phyloP scores from a whole-genome alignment of 2,797 vertebrate species.

The Pseudochaenichthys georgianus region DNA sequence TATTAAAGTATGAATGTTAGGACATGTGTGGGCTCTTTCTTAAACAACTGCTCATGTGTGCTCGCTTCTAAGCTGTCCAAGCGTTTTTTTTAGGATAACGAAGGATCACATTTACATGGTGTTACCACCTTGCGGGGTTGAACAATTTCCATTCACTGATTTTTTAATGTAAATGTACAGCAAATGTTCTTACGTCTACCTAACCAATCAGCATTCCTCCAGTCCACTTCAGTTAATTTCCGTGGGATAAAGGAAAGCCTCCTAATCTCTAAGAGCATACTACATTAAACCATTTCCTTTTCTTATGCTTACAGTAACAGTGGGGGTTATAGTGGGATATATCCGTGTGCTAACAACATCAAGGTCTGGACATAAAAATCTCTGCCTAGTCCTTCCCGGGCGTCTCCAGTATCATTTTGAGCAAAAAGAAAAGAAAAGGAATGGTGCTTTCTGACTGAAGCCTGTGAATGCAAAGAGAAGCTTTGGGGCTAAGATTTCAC shows the following conservation, averaged over 20 bases:
- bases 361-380: slow-evolving; percentile 23
- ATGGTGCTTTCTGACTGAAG: slow-evolving; percentile 60
- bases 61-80: slow-evolving; percentile 39
- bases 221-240: slow-evolving; percentile 16
- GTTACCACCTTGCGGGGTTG: slow-evolving; percentile 18
- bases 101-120: slow-evolving; percentile 19
- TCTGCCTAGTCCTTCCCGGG: slow-evolving; percentile 18
- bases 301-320: slow-evolving; percentile 27
- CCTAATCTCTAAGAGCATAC: slow-evolving; percentile 34
- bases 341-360: slow-evolving; percentile 13
- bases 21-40: slow-evolving; percentile 4
- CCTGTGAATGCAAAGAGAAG: slow-evolving; percentile 68
- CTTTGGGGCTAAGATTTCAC: slow-evolving; percentile 81
- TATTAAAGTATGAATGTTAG: slow-evolving; percentile 37
- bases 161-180: slow-evolving; percentile 33
- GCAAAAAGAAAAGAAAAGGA: slow-evolving; percentile 56
- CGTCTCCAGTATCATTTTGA: slow-evolving; percentile 31
- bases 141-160: slow-evolving; percentile 12
- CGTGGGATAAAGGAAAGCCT: slow-evolving; percentile 46
- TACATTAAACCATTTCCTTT: slow-evolving; percentile 24
- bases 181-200: slow-evolving; percentile 38
- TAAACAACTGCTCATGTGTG: not conserved
- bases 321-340: slow-evolving; percentile 12
- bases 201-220: slow-evolving; percentile 10
- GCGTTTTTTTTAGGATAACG: slow-evolving; percentile 29